These are phyloP conservation scores for Perithous albicinctus DNA, from an alignment of 2,888 invertebrate species.

Conservation along the genomic window DNA sequence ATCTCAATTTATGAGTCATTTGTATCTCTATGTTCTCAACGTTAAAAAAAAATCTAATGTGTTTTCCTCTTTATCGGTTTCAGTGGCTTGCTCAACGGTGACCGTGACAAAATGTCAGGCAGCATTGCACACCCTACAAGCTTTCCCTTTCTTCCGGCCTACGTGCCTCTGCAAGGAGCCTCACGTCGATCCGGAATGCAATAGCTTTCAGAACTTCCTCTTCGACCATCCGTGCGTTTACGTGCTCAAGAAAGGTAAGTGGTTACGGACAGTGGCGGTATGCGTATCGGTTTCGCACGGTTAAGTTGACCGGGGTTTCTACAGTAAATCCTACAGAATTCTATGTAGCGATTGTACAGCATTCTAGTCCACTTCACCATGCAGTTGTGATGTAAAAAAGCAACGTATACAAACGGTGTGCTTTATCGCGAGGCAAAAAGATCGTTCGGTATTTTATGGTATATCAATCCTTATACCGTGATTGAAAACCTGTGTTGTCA, in stretches of 20 bases:
- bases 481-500: conserved; percentile 22
- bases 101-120: conserved; percentile 97
- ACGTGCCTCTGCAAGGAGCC: conserved; percentile 97
- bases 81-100: conserved; percentile 97
- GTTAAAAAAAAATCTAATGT: not conserved
- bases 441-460: conserved; percentile 2
- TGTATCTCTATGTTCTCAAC: too few species aligned
- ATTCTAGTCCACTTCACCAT: not conserved
- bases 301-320: not conserved
- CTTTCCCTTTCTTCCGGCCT: conserved; percentile 96
- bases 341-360: not conserved
- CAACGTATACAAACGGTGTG: not conserved
- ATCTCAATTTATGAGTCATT: not conserved
- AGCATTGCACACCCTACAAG: conserved; percentile 94
- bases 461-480: conserved; percentile 13
- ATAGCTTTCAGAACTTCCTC: conserved; percentile 96
- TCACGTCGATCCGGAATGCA: conserved; percentile 95
- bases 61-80: conserved; percentile 82
- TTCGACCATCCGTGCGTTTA: conserved; percentile 97
- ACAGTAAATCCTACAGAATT: not conserved
- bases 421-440: not conserved
- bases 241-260: conserved; percentile 94
- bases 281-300: not conserved
- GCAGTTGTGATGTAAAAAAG: not conserved
- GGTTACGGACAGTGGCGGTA: not conserved